These are phyloP conservation scores for Caenorhabditis remanei DNA, from an alignment of 1,140 invertebrate species.

Conservation along the genomic window DNA sequence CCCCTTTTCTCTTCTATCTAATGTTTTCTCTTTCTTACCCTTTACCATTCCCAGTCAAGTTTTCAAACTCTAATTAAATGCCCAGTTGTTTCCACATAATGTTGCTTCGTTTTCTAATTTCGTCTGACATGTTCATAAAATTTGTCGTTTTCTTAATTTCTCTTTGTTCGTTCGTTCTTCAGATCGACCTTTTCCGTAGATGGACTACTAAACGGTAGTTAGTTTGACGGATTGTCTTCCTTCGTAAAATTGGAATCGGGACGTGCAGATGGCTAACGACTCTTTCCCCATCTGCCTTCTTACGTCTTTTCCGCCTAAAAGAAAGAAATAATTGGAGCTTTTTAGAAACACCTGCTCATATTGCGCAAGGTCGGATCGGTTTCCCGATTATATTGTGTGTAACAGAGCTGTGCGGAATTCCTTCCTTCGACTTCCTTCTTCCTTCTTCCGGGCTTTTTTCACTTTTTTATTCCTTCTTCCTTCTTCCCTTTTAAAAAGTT, in stretches of 20 bases:
- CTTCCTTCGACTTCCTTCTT: too few species aligned
- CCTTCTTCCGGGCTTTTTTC: too few species aligned
- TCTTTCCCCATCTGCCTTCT: neutral
- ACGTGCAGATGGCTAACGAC: neutral
- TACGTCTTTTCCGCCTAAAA: neutral
- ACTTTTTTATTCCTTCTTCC: too few species aligned
- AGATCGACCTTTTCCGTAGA: constrained; percentile 22
- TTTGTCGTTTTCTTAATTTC: neutral
- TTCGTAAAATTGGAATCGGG: neutral
- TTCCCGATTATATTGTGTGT: neutral
- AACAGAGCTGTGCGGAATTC: too few species aligned
- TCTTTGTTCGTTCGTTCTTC: neutral
- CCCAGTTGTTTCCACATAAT: neutral
- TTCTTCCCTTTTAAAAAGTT: too few species aligned
- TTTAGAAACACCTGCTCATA: neutral
- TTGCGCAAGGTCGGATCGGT: neutral
- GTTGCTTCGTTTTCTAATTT: neutral
- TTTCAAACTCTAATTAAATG: too few species aligned
- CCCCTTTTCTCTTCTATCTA: neutral
- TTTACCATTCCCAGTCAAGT: too few species aligned
- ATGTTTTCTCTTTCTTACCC: neutral
- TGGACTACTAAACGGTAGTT: constrained; percentile 28
- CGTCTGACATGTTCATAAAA: constrained; percentile 5
- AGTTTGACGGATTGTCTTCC: constrained; percentile 17
- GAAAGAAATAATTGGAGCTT: neutral